A percentile compares a stretch with the other conserved stretches of the same genome.
phyloP scores from a whole-genome alignment of 2,797 vertebrate species.

The Ctenopoma kingsleyae region DNA sequence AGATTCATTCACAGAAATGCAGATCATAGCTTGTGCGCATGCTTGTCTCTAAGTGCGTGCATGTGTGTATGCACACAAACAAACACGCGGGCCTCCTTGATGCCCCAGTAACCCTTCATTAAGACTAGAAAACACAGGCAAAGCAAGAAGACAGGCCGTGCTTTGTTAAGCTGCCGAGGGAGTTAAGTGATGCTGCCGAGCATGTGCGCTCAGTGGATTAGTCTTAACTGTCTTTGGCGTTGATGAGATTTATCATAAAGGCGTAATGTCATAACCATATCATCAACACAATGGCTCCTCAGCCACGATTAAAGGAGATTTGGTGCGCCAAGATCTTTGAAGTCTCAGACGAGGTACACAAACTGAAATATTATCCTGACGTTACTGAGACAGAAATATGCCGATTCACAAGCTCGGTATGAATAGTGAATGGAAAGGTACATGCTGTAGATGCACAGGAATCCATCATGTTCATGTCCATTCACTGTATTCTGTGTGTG shows the following conservation, averaged over 20 bases:
- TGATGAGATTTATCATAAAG: constrained; percentile 80
- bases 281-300: constrained; percentile 80
- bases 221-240: constrained; percentile 77
- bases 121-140: constrained; percentile 76
- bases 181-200: constrained; percentile 78
- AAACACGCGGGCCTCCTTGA: constrained; percentile 58
- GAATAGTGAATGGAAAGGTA: constrained; percentile 50
- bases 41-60: constrained; percentile 36
- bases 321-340: constrained; percentile 72
- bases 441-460: constrained; percentile 33
- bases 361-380: constrained; percentile 69
- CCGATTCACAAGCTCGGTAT: constrained; percentile 38
- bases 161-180: constrained; percentile 76
- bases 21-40: constrained; percentile 50
- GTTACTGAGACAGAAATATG: constrained; percentile 56
- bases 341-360: constrained; percentile 72
- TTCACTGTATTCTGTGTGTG: constrained; percentile 37
- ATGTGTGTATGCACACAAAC: constrained; percentile 32
- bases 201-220: constrained; percentile 77
- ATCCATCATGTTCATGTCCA: constrained; percentile 37
- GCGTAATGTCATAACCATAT: constrained; percentile 79
- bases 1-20: constrained; percentile 81
- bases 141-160: constrained; percentile 75
- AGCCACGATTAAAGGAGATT: constrained; percentile 79
- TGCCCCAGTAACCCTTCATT: constrained; percentile 81